These are phyloP conservation scores for Harpegnathos saltator DNA, from an alignment of 1,140 invertebrate species.

Conservation along the genomic window DNA sequence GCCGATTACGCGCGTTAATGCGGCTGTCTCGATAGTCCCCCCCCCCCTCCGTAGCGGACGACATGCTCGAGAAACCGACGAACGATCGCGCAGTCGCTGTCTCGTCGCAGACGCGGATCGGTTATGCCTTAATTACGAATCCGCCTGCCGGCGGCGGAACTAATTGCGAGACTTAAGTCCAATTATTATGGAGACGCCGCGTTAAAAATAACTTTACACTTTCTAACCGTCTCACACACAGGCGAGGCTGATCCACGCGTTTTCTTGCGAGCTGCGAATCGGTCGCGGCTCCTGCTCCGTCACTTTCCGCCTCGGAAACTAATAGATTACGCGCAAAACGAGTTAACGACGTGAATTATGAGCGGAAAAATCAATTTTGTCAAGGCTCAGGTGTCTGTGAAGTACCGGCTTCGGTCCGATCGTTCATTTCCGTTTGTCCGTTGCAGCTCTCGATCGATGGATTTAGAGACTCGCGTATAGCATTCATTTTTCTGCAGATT, in stretches of 20 bases:
- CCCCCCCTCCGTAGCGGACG: background rate
- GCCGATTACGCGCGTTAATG: constrained; percentile 13
- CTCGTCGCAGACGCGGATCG: background rate
- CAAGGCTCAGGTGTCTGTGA: background rate
- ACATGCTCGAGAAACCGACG: background rate
- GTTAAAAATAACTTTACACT: constrained; percentile 54
- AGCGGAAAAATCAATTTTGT: background rate
- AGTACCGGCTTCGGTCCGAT: too few relatives aligned
- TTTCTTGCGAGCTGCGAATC: constrained; percentile 36
- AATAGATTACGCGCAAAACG: constrained; percentile 21
- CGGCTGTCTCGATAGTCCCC: background rate
- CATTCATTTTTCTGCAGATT: too few relatives aligned
- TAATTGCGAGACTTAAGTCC: constrained; percentile 40
- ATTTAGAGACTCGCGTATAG: background rate
- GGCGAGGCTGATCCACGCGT: constrained; percentile 15
- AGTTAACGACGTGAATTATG: too few relatives aligned
- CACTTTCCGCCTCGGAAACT: constrained; percentile 26
- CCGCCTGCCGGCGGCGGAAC: constrained; percentile 33
- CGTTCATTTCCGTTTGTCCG: too few relatives aligned
- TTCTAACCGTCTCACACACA: constrained; percentile 30
- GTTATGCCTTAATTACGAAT: constrained; percentile 50
- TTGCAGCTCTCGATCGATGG: too few relatives aligned
- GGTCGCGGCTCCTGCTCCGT: background rate
- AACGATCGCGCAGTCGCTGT: constrained; percentile 12
- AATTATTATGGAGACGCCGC: constrained; percentile 36